A percentile compares a stretch with the other conserved stretches of the same genome.
These are phyloP conservation scores for Platycheirus albimanus DNA, from an alignment of 2,888 invertebrate species.

Conservation along the genomic window DNA sequence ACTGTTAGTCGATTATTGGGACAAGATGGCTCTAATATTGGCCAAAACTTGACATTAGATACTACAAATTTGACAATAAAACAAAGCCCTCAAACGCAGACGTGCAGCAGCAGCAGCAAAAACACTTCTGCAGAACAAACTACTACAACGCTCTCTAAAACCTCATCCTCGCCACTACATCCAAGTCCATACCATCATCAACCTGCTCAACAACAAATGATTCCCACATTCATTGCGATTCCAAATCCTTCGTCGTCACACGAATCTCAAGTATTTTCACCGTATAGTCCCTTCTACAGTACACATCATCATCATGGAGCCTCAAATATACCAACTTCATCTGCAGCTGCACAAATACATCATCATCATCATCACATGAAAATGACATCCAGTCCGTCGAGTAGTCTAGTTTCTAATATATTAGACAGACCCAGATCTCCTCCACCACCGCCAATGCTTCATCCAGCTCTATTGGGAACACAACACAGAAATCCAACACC, in stretches of 20 bases:
- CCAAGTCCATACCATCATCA: slow-evolving; percentile 83
- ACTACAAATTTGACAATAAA: too few relatives aligned
- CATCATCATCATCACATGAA: too few relatives aligned
- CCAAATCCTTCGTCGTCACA: slow-evolving; percentile 97
- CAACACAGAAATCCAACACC: too few relatives aligned
- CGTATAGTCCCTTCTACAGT: slow-evolving; percentile 95
- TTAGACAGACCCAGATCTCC: slow-evolving; percentile 89
- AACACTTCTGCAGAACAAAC: slow-evolving; percentile 80
- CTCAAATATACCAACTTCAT: slow-evolving; percentile 83
- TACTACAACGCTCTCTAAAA: slow-evolving; percentile 83
- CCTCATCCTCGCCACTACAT: slow-evolving; percentile 89
- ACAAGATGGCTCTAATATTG: slow-evolving; percentile 88
- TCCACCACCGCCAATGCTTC: slow-evolving; percentile 92
- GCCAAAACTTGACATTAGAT: slow-evolving; percentile 81
- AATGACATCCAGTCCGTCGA: slow-evolving; percentile 85
- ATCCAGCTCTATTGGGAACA: slow-evolving; percentile 93
- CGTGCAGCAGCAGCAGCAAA: too few relatives aligned
- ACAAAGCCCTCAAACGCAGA: too few relatives aligned
- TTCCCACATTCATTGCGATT: slow-evolving; percentile 96
- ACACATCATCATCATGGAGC: slow-evolving; percentile 83
- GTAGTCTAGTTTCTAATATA: slow-evolving; percentile 86
- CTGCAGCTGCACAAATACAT: slow-evolving; percentile 84
- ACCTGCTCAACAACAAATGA: slow-evolving; percentile 91
- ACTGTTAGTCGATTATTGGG: slow-evolving; percentile 94
- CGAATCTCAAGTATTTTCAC: slow-evolving; percentile 96